Evolutionary conservation across 2,888 invertebrate species (phyloP).

Genomic region (Eristalis arbustorum): DNA sequence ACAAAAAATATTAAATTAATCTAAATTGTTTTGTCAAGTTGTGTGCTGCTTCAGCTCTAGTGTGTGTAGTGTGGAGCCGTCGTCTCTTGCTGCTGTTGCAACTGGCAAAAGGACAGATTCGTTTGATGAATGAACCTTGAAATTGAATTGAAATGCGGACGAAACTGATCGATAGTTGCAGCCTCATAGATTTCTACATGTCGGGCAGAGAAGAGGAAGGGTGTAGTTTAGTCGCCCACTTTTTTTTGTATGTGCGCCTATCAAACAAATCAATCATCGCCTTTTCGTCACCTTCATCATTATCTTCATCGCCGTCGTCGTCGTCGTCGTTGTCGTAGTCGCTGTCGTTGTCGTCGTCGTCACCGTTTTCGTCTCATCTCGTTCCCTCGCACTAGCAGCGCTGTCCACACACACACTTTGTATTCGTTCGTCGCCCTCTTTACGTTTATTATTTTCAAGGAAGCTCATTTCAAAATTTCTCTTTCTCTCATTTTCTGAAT

Average conservation of each 20-base stretch:
- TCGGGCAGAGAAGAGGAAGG: slow-evolving; percentile 37
- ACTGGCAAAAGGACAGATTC: not conserved
- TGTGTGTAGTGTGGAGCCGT: slow-evolving; percentile 30
- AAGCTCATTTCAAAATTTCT: slow-evolving; percentile 70
- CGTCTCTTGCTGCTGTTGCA: slow-evolving; percentile 1
- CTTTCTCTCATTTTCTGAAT: slow-evolving; percentile 12
- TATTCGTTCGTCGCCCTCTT: slow-evolving; percentile 45
- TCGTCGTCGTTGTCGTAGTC: slow-evolving; percentile 25
- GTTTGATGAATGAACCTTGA: not conserved
- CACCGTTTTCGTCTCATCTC: slow-evolving; percentile 60
- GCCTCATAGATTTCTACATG: slow-evolving; percentile 24
- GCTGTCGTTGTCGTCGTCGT: slow-evolving; percentile 39
- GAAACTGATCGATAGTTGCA: slow-evolving; percentile 18
- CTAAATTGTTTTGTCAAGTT: slow-evolving; percentile 58
- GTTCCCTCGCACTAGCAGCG: slow-evolving; percentile 41
- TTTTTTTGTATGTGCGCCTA: slow-evolving; percentile 67
- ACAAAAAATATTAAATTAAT: slow-evolving; percentile 31
- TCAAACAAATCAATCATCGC: slow-evolving; percentile 71
- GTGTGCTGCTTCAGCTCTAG: slow-evolving; percentile 14
- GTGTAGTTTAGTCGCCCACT: slow-evolving; percentile 66
- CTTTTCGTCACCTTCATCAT: slow-evolving; percentile 63
- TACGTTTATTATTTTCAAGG: slow-evolving; percentile 62
- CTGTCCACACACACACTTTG: slow-evolving; percentile 26
- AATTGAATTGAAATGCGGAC: slow-evolving; percentile 4
- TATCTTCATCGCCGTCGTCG: slow-evolving; percentile 15